Evolutionary conservation across 1,140 invertebrate genomes (phyloP).

Genomic region (Drosophila tristis): DNA sequence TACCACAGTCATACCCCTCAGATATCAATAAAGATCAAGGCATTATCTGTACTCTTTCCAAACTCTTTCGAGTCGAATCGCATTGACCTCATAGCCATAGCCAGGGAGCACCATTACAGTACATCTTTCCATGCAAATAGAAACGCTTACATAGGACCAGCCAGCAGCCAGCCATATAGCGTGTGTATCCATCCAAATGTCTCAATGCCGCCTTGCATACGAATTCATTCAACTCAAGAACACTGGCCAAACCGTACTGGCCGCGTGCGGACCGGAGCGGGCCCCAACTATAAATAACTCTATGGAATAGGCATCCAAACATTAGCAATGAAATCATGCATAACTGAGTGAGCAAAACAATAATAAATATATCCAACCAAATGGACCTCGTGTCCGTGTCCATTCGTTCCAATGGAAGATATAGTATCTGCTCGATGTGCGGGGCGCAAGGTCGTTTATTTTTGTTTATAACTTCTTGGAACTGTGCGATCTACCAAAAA

Average conservation of each 20-base stretch:
- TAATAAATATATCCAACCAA: constrained; percentile 24
- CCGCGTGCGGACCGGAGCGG: constrained; percentile 24
- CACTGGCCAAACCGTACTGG: constrained; percentile 41
- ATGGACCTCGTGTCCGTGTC: constrained; percentile 27
- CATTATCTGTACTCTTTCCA: too few relatives aligned
- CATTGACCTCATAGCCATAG: too few relatives aligned
- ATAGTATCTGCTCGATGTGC: constrained; percentile 33
- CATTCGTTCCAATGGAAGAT: constrained; percentile 6
- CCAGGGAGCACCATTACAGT: too few relatives aligned
- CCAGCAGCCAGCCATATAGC: too few relatives aligned
- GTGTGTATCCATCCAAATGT: constrained; percentile 16
- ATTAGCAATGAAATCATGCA: constrained; percentile 61
- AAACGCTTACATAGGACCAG: neutral
- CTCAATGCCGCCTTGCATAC: constrained; percentile 61
- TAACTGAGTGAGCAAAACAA: constrained; percentile 43
- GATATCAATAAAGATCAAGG: too few relatives aligned
- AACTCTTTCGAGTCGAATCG: too few relatives aligned
- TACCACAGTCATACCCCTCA: too few relatives aligned
- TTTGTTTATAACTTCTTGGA: constrained; percentile 43
- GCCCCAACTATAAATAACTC: constrained; percentile 57
- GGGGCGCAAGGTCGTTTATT: constrained; percentile 75
- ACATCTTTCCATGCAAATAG: neutral
- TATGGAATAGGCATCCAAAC: constrained; percentile 54
- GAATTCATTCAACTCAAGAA: constrained; percentile 69
- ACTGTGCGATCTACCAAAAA: constrained; percentile 9